These are phyloP conservation scores for Neoitamus cyanurus DNA, from an alignment of 2,888 invertebrate genomes.

Conservation along the genomic window DNA sequence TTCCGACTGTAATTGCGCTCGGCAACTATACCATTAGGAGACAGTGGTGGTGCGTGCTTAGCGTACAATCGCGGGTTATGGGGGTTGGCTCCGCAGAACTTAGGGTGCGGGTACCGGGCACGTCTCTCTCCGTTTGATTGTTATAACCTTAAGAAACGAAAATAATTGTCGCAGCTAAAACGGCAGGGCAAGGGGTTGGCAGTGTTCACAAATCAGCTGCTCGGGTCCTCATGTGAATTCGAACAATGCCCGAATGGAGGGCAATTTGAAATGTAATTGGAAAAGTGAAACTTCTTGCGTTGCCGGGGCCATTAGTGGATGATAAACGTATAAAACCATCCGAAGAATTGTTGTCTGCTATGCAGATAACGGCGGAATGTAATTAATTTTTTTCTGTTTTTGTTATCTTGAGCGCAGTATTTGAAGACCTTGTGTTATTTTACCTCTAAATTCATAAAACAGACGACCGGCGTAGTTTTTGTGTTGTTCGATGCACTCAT, in stretches of 20 bases:
- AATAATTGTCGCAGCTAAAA: background rate
- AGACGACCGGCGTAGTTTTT: background rate
- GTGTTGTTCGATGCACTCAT: background rate
- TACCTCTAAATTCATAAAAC: background rate
- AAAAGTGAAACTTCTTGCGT: background rate
- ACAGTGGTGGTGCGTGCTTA: conserved; percentile 2
- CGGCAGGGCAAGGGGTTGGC: background rate
- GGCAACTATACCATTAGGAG: conserved; percentile 34
- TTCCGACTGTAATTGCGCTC: conserved; percentile 33
- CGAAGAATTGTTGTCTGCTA: background rate
- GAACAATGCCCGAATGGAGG: background rate
- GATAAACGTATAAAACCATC: background rate
- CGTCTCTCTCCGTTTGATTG: background rate
- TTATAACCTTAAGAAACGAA: background rate
- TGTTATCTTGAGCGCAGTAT: background rate
- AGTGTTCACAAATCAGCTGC: background rate
- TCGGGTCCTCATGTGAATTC: background rate
- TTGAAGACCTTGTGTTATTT: background rate
- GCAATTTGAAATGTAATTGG: conserved; percentile 1
- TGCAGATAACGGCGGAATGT: conserved; percentile 1
- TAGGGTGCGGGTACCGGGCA: background rate
- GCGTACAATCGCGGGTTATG: background rate
- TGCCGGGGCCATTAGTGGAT: background rate
- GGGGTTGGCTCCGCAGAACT: background rate
- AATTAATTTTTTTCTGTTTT: background rate